Evolutionary conservation across 2,797 vertebrate species (phyloP).

Genomic region (Smutsia gigantea): DNA sequence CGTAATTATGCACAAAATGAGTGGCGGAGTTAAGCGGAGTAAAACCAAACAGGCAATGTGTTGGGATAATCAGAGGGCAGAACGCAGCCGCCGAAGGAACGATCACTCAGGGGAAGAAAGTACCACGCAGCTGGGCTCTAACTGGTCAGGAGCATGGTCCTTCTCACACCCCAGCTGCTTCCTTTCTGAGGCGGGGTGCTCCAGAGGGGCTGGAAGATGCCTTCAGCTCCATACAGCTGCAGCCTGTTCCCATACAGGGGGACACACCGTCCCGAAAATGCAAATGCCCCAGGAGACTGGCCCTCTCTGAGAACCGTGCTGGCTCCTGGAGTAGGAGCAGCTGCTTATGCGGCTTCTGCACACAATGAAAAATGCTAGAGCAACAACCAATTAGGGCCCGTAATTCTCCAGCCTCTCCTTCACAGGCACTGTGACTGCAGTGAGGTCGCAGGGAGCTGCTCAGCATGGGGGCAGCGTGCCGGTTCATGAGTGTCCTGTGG

Average conservation of each 20-base stretch:
- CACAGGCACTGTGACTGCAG: slow-evolving; percentile 72
- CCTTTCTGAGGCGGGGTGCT: slow-evolving; percentile 29
- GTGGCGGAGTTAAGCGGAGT: slow-evolving; percentile 74
- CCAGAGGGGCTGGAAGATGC: neutral
- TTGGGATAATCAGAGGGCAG: slow-evolving; percentile 63
- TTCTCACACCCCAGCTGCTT: neutral
- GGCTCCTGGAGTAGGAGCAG: slow-evolving; percentile 13
- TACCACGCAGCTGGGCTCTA: fast-evolving
- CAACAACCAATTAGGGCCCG: slow-evolving; percentile 82
- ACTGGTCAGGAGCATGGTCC: neutral
- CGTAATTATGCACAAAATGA: slow-evolving; percentile 78
- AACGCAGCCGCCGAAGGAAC: slow-evolving; percentile 31
- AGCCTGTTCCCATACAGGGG: neutral
- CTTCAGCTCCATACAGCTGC: slow-evolving; percentile 7
- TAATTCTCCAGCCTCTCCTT: slow-evolving; percentile 78
- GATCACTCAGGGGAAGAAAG: neutral
- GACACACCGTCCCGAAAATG: slow-evolving; percentile 14
- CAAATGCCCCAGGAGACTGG: neutral
- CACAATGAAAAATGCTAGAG: slow-evolving; percentile 83
- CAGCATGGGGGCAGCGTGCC: slow-evolving; percentile 63
- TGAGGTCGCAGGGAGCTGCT: slow-evolving; percentile 38
- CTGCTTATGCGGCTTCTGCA: slow-evolving; percentile 59
- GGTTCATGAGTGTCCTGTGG: slow-evolving; percentile 75
- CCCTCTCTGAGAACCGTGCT: slow-evolving; percentile 53
- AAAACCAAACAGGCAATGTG: slow-evolving; percentile 70